Evolutionary conservation across 2,888 invertebrate species (phyloP).

Genomic region (Pammene aurita): DNA sequence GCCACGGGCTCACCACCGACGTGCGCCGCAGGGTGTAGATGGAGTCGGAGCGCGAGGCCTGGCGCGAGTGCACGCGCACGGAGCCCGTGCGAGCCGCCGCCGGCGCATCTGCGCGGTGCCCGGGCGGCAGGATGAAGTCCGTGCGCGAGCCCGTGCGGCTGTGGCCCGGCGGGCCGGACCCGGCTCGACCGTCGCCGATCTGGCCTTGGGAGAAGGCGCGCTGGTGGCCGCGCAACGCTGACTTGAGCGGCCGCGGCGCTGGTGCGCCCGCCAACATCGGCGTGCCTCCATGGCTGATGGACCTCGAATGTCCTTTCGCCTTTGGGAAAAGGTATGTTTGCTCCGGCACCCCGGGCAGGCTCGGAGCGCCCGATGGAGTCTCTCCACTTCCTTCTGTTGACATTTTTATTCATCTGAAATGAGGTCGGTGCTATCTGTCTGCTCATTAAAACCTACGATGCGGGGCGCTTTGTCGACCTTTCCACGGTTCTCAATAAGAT

Average conservation of each 20-base stretch:
- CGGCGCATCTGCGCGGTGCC: conserved; percentile 86
- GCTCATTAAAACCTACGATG: conserved; percentile 75
- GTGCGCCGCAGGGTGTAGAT: conserved; percentile 93
- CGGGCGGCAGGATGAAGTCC: conserved; percentile 94
- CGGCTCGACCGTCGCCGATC: conserved; percentile 85
- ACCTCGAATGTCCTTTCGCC: conserved; percentile 88
- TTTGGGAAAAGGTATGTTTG: conserved; percentile 81
- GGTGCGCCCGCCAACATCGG: conserved; percentile 73
- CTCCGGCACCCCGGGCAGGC: conserved; percentile 79
- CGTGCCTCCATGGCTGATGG: conserved; percentile 92
- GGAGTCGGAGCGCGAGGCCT: conserved; percentile 94
- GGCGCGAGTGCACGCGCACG: conserved; percentile 86
- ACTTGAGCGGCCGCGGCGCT: conserved; percentile 88
- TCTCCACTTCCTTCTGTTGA: conserved; percentile 86
- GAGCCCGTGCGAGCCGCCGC: conserved; percentile 77
- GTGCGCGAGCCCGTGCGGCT: conserved; percentile 93
- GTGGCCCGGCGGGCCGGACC: conserved; percentile 83
- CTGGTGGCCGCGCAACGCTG: conserved; percentile 89
- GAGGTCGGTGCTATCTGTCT: conserved; percentile 64
- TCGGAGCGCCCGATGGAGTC: conserved; percentile 77
- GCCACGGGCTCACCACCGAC: conserved; percentile 88
- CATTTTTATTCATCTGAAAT: conserved; percentile 86
- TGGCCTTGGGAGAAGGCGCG: conserved; percentile 94
- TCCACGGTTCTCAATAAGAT: conserved; percentile 53
- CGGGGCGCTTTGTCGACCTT: conserved; percentile 56